A percentile compares a stretch with the other conserved stretches of the same genome.
Conservation (phyloP, 2,888 invertebrate species). For the Clepsis dumicolana region DNA sequence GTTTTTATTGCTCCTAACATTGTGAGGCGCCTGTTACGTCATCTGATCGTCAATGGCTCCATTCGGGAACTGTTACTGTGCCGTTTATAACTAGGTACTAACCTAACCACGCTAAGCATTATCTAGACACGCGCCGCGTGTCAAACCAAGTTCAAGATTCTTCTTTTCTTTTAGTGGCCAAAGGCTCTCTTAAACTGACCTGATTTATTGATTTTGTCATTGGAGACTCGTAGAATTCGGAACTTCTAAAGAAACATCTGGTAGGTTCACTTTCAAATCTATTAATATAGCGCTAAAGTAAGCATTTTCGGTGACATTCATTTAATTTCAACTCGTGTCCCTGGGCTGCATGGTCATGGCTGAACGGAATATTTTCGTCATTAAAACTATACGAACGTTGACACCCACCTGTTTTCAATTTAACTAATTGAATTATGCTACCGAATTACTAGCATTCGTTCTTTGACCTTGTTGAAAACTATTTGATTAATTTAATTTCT, state of each 20-base stretch:
- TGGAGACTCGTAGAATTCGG: no score
- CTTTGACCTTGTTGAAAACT: background rate
- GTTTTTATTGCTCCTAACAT: constrained; percentile 37
- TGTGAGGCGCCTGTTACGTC: constrained; percentile 12
- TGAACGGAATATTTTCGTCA: constrained; percentile 2
- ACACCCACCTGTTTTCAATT: constrained; percentile 9
- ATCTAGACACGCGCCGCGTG: no score
- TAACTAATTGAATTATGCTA: constrained; percentile 12
- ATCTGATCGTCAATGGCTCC: constrained; percentile 1
- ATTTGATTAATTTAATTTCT: background rate
- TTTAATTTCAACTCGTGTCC: no score
- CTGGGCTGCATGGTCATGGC: background rate
- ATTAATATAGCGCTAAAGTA: no score
- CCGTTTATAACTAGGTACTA: background rate
- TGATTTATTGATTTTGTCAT: background rate
- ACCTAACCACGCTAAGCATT: no score
- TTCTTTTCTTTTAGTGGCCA: no score
- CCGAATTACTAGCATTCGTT: background rate
- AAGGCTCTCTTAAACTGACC: background rate
- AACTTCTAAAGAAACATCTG: no score
- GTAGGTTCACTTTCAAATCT: no score
- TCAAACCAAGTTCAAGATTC: no score
- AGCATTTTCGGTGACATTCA: no score
- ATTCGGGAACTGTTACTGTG: background rate
- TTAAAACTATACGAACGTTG: background rate